Base-by-base conservation (phyloP, 1,140 invertebrate genomes). In the Dreissena rostriformis region DNA sequence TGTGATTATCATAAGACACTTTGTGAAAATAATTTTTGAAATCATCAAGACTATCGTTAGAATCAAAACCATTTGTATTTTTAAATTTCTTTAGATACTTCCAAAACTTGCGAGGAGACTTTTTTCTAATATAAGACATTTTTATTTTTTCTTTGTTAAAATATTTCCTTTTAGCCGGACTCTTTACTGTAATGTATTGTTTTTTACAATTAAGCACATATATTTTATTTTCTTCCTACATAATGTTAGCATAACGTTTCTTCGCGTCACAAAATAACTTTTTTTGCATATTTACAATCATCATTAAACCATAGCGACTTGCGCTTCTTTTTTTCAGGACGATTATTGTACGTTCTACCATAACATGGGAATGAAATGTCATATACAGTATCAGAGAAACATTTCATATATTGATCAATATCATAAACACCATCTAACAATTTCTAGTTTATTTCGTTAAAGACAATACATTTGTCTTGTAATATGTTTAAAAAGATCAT, bases 11-110 rank as follows among this genome's bases (percentile, higher is more conserved):
- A 75, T 63, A 61, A 12, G 26, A 57, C 39, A 75, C 61, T 61
- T 75, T 75, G 26, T 75, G 7, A 75, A 75, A 75, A 75, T 75
- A 22, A 26, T 75, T 75, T 75, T 75, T 75, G 61, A 75, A 75
- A n/a, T 63, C 73, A 61, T 61, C 73, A 28, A 75, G 52, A 24
- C 52, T 63, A 29, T 10, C 55, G 63, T 39, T 75, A 61, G 73
- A 75, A 61, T 75, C 53, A 61, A 75, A 26, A 61, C 29, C 29
- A 61, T 26, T 63, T 29, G 73, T 2, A 61, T 8, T 19, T 75
- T 26, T 75, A 75, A 61, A 22, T 75, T 75, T 63, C 29, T 75
- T 75, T 7, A 75, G 19, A 75, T 75, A 75, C 49, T 57, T 75
- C 53, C 73, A 75, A 73, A 73, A 73, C 15, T 73, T 73, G 26